Conservation (phyloP, 2,888 invertebrate species). For the Tenodera sinensis region DNA sequence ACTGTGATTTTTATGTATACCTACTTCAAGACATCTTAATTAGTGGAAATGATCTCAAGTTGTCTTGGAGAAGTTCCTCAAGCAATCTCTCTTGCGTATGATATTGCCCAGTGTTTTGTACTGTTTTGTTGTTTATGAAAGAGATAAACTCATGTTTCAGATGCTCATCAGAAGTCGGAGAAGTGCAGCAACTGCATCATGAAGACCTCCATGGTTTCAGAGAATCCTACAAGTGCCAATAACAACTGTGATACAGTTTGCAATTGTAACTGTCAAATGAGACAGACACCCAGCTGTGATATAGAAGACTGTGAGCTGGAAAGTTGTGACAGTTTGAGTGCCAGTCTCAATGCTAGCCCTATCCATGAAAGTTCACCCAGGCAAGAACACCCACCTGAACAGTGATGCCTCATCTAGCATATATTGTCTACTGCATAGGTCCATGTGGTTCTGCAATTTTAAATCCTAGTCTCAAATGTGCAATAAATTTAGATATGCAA, state of each 20-base stretch:
- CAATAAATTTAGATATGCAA: background rate
- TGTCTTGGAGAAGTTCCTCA: no score
- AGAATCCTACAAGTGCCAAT: background rate
- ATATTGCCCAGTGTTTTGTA: no score
- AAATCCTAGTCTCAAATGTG: background rate
- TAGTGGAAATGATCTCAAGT: no score
- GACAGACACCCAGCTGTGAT: constrained; percentile 1
- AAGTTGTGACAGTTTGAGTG: background rate
- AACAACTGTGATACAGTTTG: background rate
- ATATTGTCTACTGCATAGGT: background rate
- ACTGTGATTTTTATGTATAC: no score
- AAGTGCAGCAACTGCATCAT: background rate
- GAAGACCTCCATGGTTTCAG: background rate
- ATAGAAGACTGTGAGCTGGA: background rate
- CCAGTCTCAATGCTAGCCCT: background rate
- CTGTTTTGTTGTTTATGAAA: no score
- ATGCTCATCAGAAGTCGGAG: background rate
- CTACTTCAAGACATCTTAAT: no score
- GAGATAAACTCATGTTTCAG: background rate
- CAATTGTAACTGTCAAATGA: background rate
- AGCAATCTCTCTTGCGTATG: no score
- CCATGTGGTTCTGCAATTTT: background rate
- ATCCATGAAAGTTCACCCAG: background rate
- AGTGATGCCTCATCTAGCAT: background rate
- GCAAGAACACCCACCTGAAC: background rate